These are phyloP conservation scores for Spheniscus mendiculus DNA, from an alignment of 2,113 vertebrate species.

Conservation along the genomic window DNA sequence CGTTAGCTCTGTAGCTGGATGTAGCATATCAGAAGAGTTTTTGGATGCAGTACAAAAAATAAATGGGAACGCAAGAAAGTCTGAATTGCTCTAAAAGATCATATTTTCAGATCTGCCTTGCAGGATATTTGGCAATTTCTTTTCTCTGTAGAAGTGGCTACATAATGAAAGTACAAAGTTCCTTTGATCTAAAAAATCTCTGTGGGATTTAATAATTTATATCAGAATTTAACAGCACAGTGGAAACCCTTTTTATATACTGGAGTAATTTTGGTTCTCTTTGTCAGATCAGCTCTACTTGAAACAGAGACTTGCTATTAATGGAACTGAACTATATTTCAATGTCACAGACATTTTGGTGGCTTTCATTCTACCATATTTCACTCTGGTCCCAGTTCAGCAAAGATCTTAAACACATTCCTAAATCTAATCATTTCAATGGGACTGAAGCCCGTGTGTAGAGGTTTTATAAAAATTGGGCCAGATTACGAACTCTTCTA, in stretches of 20 bases:
- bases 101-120: conserved; percentile 23
- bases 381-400: background rate
- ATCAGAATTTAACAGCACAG: conserved; percentile 47
- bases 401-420: background rate
- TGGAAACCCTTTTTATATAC: conserved; percentile 44
- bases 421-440: background rate
- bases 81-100: conserved; percentile 15
- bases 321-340: conserved; percentile 23
- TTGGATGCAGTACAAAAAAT: background rate
- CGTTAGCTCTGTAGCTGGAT: background rate
- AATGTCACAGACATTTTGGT: background rate
- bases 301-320: conserved; percentile 27
- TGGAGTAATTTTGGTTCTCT: conserved; percentile 8
- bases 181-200: conserved; percentile 50
- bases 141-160: conserved; percentile 19
- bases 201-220: conserved; percentile 54
- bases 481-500: background rate
- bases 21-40: background rate
- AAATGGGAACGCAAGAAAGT: background rate
- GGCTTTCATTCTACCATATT: conserved; percentile 5
- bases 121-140: conserved; percentile 38
- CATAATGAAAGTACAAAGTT: conserved; percentile 31
- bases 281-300: background rate
- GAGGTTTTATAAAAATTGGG: background rate
- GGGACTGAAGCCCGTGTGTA: background rate